Conservation (phyloP, 2,888 invertebrate genomes). For the Ellobium chinense region DNA sequence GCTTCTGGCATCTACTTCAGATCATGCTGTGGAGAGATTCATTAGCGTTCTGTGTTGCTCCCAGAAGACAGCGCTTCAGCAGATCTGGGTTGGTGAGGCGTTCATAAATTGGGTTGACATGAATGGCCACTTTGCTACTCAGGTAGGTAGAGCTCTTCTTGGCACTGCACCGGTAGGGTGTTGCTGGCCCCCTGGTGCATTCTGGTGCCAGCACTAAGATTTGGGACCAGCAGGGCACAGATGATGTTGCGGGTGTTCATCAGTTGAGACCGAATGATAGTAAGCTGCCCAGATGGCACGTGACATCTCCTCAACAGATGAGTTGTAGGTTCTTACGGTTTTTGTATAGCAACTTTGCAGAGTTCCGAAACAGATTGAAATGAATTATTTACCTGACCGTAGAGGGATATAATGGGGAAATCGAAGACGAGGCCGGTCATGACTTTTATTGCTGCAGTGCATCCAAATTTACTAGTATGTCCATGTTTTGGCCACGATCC, state of each 20-base stretch:
- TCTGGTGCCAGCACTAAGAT: constrained; percentile 39
- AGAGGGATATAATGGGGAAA: neutral
- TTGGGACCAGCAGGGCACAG: constrained; percentile 14
- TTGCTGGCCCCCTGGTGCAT: neutral
- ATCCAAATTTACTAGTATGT: neutral
- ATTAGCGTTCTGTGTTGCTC: constrained; percentile 3
- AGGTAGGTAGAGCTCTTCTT: neutral
- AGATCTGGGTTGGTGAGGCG: neutral
- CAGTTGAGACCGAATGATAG: constrained; percentile 31
- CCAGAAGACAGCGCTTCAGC: neutral
- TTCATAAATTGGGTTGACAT: neutral
- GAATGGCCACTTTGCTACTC: neutral
- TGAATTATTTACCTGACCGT: neutral
- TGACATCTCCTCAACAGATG: neutral
- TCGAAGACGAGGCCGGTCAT: neutral
- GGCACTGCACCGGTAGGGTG: neutral
- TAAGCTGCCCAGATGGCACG: constrained; percentile 34
- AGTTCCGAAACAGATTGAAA: no score
- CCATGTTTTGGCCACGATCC: constrained; percentile 1
- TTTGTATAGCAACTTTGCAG: neutral
- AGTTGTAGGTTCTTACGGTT: neutral
- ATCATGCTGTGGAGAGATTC: neutral
- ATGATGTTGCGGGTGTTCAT: neutral
- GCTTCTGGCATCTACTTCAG: neutral
- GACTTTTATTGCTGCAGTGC: neutral